A percentile compares a stretch with the other conserved stretches of the same genome.
phyloP scores from a whole-genome alignment of 2,888 invertebrate genomes.

The Acanthosoma haemorrhoidale region DNA sequence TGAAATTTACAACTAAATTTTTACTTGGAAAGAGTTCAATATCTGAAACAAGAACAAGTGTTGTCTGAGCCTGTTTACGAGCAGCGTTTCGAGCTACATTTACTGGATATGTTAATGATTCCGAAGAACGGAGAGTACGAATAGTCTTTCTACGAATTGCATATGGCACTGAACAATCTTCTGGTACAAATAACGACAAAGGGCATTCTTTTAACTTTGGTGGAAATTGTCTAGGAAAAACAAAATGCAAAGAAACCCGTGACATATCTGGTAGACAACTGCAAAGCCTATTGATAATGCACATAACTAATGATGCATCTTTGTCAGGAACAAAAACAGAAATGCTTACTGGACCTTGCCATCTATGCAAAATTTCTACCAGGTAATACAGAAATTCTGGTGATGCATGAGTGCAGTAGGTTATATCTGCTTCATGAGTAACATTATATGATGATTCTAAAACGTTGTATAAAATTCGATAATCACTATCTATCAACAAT shows the following conservation, averaged over 20 bases:
- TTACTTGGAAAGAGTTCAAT: conserved; percentile 66
- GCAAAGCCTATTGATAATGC: conserved; percentile 59
- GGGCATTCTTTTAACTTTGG: conserved; percentile 46
- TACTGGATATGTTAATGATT: conserved; percentile 59
- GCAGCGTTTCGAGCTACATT: conserved; percentile 69
- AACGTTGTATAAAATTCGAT: conserved; percentile 59
- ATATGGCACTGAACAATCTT: conserved; percentile 48
- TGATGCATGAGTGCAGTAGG: conserved; percentile 67
- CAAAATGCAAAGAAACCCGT: conserved; percentile 62
- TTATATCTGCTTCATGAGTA: conserved; percentile 50
- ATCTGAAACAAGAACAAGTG: conserved; percentile 63
- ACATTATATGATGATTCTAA: conserved; percentile 49
- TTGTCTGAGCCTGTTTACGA: conserved; percentile 57
- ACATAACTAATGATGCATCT: conserved; percentile 59
- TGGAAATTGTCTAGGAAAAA: conserved; percentile 56
- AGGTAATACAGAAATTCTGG: conserved; percentile 65
- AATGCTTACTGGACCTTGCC: conserved; percentile 67
- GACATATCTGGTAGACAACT: conserved; percentile 62
- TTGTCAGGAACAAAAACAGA: conserved; percentile 62
- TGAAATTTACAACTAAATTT: conserved; percentile 56
- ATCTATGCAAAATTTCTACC: conserved; percentile 59
- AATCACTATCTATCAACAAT: conserved; percentile 54
- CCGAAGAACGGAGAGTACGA: conserved; percentile 40
- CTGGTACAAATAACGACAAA: conserved; percentile 3
- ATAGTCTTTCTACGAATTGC: conserved; percentile 43